Evolutionary conservation across 2,888 invertebrate species (phyloP), one percentile per base, ranked within the genome.

Genomic region (Rotaria magnacalcarata): DNA sequence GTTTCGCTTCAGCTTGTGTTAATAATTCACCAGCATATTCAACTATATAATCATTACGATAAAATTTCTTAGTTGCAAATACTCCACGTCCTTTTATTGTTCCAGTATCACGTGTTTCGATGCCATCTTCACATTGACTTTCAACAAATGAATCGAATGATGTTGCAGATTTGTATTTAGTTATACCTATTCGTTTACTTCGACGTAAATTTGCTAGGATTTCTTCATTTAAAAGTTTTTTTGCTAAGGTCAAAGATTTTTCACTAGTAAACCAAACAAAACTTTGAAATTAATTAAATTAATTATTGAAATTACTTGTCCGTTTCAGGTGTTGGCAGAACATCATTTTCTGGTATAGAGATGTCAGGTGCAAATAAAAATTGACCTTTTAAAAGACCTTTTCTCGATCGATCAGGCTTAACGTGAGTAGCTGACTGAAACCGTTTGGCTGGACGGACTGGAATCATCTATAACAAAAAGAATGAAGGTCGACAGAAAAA

Each of bases 21-120:
- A 99, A 95, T 86, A 98, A 93, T 90, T 98, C 96, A 0, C 99
- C 99, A 86, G 94, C 94, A 91, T 99, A 99, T 91, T 99, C 98
- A 60, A 98, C 95, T 84, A 99, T 97, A 92, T 96, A 99, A 90
- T 97, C 96, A 21, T 96, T 96, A 88, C 95, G 94, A 19, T 92
- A 90, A 90, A 98, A 97, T 16, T 93, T 91, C 86, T 94, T 93
- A 0, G 94, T 94, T 3, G 97, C 94, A 50, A 96, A 93, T 16
- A 99, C 93, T 7, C 98, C 98, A 85, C 98, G 94, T 0, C 98
- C 98, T 92, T 98, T 98, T 8, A 94, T 94, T 16, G 67, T 34
- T 27, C 74, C 47, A 11, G 80, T 80, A 52, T 85, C 75, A 16
- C 85, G 85, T n/a, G 85, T 43, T 58, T 86, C 86, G 7, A 86